These are phyloP conservation scores for Criorhina ranunculi DNA, from an alignment of 2,888 invertebrate species.

Conservation along the genomic window DNA sequence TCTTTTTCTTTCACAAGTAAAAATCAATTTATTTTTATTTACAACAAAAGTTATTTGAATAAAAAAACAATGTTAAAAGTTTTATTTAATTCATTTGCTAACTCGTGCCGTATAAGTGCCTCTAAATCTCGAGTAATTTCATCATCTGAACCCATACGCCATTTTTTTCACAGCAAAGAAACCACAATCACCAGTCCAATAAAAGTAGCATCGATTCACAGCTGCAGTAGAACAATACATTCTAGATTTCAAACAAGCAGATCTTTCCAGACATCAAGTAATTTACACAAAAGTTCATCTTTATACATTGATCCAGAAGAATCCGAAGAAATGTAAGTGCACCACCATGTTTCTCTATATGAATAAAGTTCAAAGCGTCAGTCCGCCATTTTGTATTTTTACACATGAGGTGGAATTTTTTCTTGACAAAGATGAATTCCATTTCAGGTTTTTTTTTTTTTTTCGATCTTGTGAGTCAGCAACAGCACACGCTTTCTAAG, in stretches of 20 bases:
- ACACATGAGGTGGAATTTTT: conserved; percentile 30
- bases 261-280: conserved; percentile 44
- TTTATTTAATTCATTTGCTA: conserved; percentile 81
- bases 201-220: conserved; percentile 52
- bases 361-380: conserved; percentile 44
- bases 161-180: conserved; percentile 67
- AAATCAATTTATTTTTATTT: conserved; percentile 37
- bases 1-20: conserved; percentile 28
- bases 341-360: neutral
- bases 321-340: conserved; percentile 82
- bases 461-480: conserved; percentile 42
- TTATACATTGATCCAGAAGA: conserved; percentile 77
- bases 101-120: conserved; percentile 79
- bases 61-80: conserved; percentile 78
- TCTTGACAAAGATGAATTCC: neutral
- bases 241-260: conserved; percentile 25
- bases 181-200: conserved; percentile 69
- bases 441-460: neutral
- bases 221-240: conserved; percentile 54
- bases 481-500: conserved; percentile 20
- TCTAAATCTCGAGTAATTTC: conserved; percentile 82
- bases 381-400: conserved; percentile 72
- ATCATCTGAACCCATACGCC: conserved; percentile 77
- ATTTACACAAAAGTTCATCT: conserved; percentile 59
- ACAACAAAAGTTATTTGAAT: conserved; percentile 38